phyloP scores from a whole-genome alignment of 2,888 invertebrate species.

The Eupithecia insigniata region DNA sequence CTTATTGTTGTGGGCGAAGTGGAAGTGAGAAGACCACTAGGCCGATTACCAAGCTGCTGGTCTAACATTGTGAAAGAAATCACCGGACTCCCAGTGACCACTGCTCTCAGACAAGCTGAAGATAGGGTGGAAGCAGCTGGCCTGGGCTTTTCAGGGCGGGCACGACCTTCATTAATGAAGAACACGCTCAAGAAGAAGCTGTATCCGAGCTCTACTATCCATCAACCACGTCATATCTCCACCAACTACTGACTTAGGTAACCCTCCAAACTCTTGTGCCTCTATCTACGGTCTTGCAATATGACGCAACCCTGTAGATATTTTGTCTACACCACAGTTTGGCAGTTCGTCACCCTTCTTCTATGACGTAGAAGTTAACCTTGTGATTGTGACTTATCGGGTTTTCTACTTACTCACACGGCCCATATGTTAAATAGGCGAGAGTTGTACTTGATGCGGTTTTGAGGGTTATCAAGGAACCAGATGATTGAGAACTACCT shows the following conservation, averaged over 20 bases:
- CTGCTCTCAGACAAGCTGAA: no score
- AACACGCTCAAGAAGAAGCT: no score
- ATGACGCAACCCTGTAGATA: background rate
- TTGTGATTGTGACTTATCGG: constrained; percentile 5
- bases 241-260: background rate
- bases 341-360: background rate
- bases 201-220: background rate
- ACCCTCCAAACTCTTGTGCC: background rate
- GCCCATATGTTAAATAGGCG: constrained; percentile 1
- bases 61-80: no score
- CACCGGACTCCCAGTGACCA: no score
- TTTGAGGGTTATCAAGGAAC: constrained; percentile 6
- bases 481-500: background rate
- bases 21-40: no score
- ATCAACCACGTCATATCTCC: background rate
- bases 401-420: constrained; percentile 7
- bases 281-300: background rate
- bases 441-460: background rate
- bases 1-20: no score
- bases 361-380: constrained; percentile 5
- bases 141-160: no score
- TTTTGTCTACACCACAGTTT: constrained; percentile 1
- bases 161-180: no score
- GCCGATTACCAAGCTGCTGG: no score
- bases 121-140: no score